Evolutionary conservation across 2,888 invertebrate genomes (phyloP).

Genomic region (Nemotelus pantherinus): DNA sequence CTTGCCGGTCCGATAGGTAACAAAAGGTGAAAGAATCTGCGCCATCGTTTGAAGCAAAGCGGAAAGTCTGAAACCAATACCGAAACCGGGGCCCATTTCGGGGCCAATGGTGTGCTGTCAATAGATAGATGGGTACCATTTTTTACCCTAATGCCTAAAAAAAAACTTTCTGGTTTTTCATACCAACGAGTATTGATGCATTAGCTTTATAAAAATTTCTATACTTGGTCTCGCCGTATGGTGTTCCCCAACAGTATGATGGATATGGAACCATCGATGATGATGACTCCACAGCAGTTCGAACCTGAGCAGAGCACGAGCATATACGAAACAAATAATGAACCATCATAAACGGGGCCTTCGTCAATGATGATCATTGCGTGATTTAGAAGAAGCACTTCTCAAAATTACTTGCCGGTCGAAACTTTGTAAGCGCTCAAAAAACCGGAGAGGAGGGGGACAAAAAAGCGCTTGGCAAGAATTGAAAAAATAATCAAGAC

Average conservation of each 20-base stretch:
- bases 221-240: background rate
- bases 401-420: conserved; percentile 25
- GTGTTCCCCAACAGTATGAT: background rate
- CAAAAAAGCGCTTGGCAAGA: background rate
- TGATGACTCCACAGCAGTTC: background rate
- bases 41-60: conserved; percentile 33
- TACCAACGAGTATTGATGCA: too few relatives aligned
- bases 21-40: conserved; percentile 28
- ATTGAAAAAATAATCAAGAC: background rate
- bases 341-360: conserved; percentile 3
- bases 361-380: conserved; percentile 25
- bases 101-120: conserved; percentile 41
- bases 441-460: background rate
- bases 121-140: conserved; percentile 31
- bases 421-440: conserved; percentile 1
- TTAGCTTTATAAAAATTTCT: too few relatives aligned
- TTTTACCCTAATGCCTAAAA: background rate
- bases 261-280: background rate
- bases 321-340: conserved; percentile 6
- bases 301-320: too few relatives aligned
- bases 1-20: conserved; percentile 14
- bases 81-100: conserved; percentile 27
- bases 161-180: too few relatives aligned
- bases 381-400: conserved; percentile 41
- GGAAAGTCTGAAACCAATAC: conserved; percentile 22